Evolutionary conservation across 2,888 invertebrate species (phyloP).

Genomic region (Heterodera filipjevi): DNA sequence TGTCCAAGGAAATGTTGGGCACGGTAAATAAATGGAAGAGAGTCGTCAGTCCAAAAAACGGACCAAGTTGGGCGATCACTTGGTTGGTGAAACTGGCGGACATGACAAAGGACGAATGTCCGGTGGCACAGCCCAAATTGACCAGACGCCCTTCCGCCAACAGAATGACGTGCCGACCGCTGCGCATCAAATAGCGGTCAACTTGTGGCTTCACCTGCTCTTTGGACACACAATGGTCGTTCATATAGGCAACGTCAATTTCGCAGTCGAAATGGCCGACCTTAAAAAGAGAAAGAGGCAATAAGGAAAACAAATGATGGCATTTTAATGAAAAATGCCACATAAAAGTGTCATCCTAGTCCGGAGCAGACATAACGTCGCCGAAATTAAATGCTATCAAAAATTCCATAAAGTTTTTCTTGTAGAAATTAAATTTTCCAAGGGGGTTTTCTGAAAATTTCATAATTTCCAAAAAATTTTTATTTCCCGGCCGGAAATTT

Average conservation of each 20-base stretch:
- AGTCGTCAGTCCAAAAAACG: no score
- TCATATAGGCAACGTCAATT: constrained; percentile 92
- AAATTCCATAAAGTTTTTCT: no score
- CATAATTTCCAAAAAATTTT: no score
- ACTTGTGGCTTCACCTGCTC: constrained; percentile 91
- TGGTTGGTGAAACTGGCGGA: constrained; percentile 97
- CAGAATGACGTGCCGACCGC: constrained; percentile 88
- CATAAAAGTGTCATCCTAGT: background rate
- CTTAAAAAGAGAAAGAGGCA: constrained; percentile 66
- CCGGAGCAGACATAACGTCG: no score
- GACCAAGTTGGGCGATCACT: constrained; percentile 90
- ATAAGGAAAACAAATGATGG: background rate
- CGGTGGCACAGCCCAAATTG: constrained; percentile 96
- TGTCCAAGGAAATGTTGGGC: constrained; percentile 62
- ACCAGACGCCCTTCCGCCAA: constrained; percentile 94
- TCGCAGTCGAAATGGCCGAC: constrained; percentile 94
- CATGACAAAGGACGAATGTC: constrained; percentile 99
- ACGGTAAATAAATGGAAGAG: background rate
- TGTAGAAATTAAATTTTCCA: no score
- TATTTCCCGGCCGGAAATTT: no score
- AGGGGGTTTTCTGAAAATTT: no score
- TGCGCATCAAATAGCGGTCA: constrained; percentile 85
- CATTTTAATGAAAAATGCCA: background rate
- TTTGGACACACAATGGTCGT: constrained; percentile 83
- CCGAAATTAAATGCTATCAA: no score